These are phyloP conservation scores for Emmelina monodactyla DNA, from an alignment of 2,888 invertebrate species.

Conservation along the genomic window DNA sequence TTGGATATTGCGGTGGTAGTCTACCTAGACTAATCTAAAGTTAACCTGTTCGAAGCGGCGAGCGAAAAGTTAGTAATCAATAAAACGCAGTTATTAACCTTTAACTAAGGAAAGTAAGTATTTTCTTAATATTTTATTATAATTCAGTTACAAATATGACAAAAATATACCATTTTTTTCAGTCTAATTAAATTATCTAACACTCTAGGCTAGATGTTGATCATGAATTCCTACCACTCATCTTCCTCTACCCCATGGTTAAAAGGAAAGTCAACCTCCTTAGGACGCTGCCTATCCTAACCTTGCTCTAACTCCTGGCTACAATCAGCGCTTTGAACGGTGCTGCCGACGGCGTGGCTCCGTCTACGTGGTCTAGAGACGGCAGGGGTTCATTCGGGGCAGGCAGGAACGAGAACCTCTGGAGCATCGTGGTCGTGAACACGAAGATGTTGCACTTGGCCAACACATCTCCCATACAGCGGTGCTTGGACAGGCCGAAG, in stretches of 20 bases:
- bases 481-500: slow-evolving; percentile 79
- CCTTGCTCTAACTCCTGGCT: slow-evolving; percentile 51
- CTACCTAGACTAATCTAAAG: no score
- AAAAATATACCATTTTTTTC: neutral
- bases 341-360: slow-evolving; percentile 78
- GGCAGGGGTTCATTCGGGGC: slow-evolving; percentile 72
- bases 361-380: slow-evolving; percentile 73
- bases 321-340: slow-evolving; percentile 74
- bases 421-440: slow-evolving; percentile 76
- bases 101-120: neutral
- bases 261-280: no score
- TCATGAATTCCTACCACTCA: no score
- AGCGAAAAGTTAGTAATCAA: no score
- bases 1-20: no score
- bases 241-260: no score
- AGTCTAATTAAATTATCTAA: no score
- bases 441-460: slow-evolving; percentile 82
- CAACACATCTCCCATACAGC: slow-evolving; percentile 81
- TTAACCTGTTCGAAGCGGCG: no score
- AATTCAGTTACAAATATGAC: neutral
- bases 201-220: no score
- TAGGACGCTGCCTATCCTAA: no score
- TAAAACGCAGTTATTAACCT: no score
- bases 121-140: neutral
- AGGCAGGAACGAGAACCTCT: slow-evolving; percentile 73